Conservation (phyloP, 2,888 invertebrate species). For the Megamerina dolium region DNA sequence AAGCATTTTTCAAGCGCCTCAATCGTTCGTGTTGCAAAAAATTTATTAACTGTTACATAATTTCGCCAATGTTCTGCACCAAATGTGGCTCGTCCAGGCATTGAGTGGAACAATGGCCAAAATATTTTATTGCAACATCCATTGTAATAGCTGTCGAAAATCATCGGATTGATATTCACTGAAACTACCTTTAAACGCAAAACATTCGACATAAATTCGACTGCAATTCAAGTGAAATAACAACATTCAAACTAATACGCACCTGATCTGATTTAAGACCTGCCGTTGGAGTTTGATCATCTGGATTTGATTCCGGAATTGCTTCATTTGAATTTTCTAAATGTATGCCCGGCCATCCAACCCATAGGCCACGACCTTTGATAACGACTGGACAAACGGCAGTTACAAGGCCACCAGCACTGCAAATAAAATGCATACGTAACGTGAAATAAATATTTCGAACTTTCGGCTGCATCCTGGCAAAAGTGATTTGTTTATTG, state of each 20-base stretch:
- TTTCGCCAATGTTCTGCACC: constrained; percentile 77
- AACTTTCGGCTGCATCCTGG: too few relatives aligned
- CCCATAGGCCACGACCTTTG: constrained; percentile 78
- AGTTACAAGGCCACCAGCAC: constrained; percentile 85
- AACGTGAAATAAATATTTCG: too few relatives aligned
- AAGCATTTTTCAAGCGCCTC: constrained; percentile 56
- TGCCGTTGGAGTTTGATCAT: constrained; percentile 80
- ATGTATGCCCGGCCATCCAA: constrained; percentile 87
- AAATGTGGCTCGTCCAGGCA: constrained; percentile 83
- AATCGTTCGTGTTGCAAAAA: constrained; percentile 76
- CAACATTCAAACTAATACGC: constrained; percentile 20
- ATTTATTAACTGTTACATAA: constrained; percentile 72
- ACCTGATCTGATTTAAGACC: constrained; percentile 79
- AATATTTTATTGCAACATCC: constrained; percentile 88
- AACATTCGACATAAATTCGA: background rate
- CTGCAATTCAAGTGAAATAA: constrained; percentile 1
- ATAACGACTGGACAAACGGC: constrained; percentile 88
- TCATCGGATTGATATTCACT: constrained; percentile 66
- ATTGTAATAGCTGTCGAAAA: constrained; percentile 85
- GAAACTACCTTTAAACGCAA: constrained; percentile 61
- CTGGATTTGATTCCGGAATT: constrained; percentile 82
- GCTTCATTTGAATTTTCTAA: constrained; percentile 68
- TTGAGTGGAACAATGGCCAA: constrained; percentile 89
- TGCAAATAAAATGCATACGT: too few relatives aligned
- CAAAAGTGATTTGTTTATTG: too few relatives aligned